Conservation (phyloP, 2,113 vertebrate genomes). For the Salvelinus namaycush region DNA sequence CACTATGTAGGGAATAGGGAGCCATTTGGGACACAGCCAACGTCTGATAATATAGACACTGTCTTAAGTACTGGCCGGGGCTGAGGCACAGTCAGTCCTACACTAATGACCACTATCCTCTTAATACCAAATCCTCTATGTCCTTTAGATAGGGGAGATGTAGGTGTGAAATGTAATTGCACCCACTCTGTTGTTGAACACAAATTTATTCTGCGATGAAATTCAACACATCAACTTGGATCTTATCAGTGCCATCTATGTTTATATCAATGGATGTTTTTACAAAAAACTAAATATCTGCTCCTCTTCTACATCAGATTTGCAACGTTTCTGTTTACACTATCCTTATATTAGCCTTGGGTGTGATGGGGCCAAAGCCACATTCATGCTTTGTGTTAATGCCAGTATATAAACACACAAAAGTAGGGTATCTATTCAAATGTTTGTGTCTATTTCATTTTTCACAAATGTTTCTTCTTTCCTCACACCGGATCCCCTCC, state of each 20-base stretch:
- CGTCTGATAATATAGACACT: not conserved
- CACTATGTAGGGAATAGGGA: no score
- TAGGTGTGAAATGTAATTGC: not conserved
- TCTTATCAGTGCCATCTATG: not conserved
- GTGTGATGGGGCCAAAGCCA: no score
- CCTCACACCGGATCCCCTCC: not conserved
- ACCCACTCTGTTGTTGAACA: not conserved
- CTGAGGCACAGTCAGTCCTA: not conserved
- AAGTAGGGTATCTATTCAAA: no score
- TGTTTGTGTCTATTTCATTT: not conserved
- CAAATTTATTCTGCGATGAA: not conserved
- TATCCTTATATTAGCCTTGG: no score
- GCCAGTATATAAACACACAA: no score
- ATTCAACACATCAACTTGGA: not conserved
- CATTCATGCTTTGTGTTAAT: no score
- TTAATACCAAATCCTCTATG: not conserved
- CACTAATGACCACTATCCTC: not conserved
- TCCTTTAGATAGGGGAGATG: not conserved
- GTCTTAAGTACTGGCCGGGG: not conserved
- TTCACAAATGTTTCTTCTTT: not conserved
- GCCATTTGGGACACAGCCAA: no score
- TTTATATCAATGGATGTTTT: not conserved
- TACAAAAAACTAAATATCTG: not conserved
- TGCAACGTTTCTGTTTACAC: no score
- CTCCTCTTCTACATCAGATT: no score